These are phyloP conservation scores for Ctenoplectra terminalis DNA, from an alignment of 1,140 invertebrate genomes.

Conservation along the genomic window DNA sequence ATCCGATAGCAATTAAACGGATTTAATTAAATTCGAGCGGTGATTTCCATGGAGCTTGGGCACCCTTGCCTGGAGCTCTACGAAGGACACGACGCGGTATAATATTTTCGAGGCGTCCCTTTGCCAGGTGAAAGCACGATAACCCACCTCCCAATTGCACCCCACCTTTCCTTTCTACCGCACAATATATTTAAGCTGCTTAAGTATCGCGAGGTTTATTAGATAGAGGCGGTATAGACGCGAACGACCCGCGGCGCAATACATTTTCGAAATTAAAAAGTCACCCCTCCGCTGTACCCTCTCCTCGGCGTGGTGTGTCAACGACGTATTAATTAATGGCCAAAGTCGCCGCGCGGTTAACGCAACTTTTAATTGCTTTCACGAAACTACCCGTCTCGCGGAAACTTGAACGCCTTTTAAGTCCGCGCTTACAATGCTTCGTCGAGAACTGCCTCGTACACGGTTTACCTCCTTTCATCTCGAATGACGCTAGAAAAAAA, in stretches of 20 bases:
- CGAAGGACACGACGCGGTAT: not conserved
- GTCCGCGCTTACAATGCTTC: slow-evolving; percentile 1
- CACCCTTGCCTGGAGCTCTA: not conserved
- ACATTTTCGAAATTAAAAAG: slow-evolving; percentile 54
- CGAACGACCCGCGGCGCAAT: not conserved
- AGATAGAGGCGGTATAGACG: not conserved
- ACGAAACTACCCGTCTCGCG: slow-evolving; percentile 27
- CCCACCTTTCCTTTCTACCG: too few relatives aligned
- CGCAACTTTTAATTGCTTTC: slow-evolving; percentile 57
- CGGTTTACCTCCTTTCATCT: not conserved
- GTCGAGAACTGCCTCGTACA: not conserved
- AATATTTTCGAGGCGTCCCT: not conserved
- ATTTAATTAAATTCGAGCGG: not conserved
- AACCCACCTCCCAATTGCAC: too few relatives aligned
- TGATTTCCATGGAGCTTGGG: not conserved
- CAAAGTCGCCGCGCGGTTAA: slow-evolving; percentile 42
- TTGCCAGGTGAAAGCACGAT: not conserved
- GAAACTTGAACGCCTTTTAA: slow-evolving; percentile 47
- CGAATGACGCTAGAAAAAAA: not conserved
- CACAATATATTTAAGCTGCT: not conserved
- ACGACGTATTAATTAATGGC: slow-evolving; percentile 59
- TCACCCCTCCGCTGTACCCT: not conserved
- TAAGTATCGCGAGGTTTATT: slow-evolving; percentile 29
- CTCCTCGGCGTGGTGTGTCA: not conserved
- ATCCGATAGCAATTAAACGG: slow-evolving; percentile 18